Evolutionary conservation across 2,113 vertebrate species (phyloP).

Genomic region (Lamprologus sp.): DNA sequence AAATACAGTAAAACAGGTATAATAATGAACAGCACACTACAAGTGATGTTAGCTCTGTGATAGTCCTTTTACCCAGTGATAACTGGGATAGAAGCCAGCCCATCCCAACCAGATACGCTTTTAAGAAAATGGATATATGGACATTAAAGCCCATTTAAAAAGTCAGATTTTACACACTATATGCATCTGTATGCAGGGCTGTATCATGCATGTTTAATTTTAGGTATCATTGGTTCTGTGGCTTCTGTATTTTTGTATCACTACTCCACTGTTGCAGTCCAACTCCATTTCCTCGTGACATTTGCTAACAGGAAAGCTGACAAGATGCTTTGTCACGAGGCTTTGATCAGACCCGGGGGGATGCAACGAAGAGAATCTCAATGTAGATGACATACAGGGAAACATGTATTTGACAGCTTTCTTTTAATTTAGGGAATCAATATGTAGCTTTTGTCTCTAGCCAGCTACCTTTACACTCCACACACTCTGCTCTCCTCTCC

Average conservation of each 20-base stretch:
- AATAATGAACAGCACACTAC: background rate
- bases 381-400: background rate
- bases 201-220: background rate
- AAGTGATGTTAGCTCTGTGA: background rate
- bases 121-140: background rate
- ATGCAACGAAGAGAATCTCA: background rate
- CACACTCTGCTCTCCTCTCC: background rate
- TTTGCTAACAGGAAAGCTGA: background rate
- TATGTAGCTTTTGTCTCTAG: background rate
- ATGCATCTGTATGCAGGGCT: background rate
- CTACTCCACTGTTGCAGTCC: background rate
- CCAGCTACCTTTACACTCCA: background rate
- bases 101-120: accelerated
- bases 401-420: background rate
- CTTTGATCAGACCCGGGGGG: background rate
- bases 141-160: background rate
- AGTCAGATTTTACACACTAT: background rate
- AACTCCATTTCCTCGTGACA: background rate
- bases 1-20: background rate
- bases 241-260: background rate
- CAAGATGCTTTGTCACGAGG: background rate
- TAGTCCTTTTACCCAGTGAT: background rate
- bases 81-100: background rate
- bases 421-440: background rate
- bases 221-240: background rate